Percentiles rank a stretch among this genome's conserved stretches.
phyloP scores from a whole-genome alignment of 1,140 invertebrate species.

The Magallana gigas region DNA sequence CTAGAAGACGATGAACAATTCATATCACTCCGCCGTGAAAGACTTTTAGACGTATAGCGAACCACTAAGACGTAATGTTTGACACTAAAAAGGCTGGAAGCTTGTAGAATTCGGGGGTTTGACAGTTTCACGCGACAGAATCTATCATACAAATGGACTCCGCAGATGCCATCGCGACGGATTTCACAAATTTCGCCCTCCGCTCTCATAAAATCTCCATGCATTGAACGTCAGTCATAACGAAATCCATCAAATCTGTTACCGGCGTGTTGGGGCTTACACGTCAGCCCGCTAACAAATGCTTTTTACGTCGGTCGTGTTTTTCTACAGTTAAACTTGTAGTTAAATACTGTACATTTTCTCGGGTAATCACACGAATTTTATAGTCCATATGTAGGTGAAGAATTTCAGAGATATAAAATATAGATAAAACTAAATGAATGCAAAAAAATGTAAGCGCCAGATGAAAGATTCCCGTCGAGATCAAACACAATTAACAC shows the following conservation, averaged over 20 bases:
- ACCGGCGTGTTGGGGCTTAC: neutral
- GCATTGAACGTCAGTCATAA: slow-evolving; percentile 1
- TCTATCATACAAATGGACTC: slow-evolving; percentile 40
- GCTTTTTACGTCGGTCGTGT: neutral
- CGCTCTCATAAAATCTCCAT: slow-evolving; percentile 34
- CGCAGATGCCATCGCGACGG: slow-evolving; percentile 28
- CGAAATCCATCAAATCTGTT: slow-evolving; percentile 4
- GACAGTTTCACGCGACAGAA: slow-evolving; percentile 39
- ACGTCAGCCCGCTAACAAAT: neutral
- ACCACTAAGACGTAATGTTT: slow-evolving; percentile 11
- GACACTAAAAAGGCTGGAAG: neutral
- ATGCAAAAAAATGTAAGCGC: too few species aligned
- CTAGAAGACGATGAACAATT: slow-evolving; percentile 18
- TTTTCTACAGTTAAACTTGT: neutral
- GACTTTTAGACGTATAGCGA: slow-evolving; percentile 17
- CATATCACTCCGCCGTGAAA: slow-evolving; percentile 34
- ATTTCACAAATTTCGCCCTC: slow-evolving; percentile 36
- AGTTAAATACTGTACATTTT: slow-evolving; percentile 1
- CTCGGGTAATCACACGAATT: neutral
- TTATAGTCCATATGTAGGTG: neutral
- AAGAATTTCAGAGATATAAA: neutral
- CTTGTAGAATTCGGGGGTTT: neutral
- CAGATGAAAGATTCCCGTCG: too few species aligned
- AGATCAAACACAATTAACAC: too few species aligned
- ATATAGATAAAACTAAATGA: too few species aligned